phyloP scores from a whole-genome alignment of 2,113 vertebrate species.

The Tragelaphus strepsiceros region DNA sequence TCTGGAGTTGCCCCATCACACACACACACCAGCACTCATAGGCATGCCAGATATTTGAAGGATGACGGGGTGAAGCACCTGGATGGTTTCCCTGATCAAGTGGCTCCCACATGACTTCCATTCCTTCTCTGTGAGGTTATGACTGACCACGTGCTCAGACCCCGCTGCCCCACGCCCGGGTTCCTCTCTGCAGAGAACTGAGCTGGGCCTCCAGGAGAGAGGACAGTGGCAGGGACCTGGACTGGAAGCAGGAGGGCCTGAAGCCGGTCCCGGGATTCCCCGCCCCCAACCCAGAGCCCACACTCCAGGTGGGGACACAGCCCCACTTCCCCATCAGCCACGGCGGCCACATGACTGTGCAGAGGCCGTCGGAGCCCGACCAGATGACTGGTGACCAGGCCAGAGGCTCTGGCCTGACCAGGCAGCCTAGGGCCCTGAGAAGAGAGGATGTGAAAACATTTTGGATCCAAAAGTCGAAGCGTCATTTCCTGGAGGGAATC shows the following conservation, averaged over 20 bases:
- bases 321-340: too few species aligned
- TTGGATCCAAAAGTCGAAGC: neutral
- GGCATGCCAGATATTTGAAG: neutral
- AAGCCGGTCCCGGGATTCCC: too few species aligned
- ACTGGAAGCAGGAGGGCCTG: neutral
- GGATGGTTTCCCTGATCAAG: neutral
- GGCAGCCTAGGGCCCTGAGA: neutral
- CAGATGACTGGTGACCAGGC: accelerated
- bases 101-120: neutral
- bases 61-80: neutral
- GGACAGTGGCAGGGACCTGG: neutral
- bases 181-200: neutral
- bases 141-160: accelerated
- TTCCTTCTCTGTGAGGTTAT: neutral
- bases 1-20: accelerated
- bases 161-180: accelerated
- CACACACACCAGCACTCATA: neutral
- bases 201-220: neutral
- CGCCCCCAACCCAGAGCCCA: neutral
- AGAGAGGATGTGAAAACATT: neutral
- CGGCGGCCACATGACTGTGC: accelerated
- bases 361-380: accelerated
- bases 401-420: neutral
- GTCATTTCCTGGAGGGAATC: neutral
- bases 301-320: neutral